A percentile compares a stretch with the other conserved stretches of the same genome.
Conservation (phyloP, 2,113 vertebrate species). For the Myocastor coypus region DNA sequence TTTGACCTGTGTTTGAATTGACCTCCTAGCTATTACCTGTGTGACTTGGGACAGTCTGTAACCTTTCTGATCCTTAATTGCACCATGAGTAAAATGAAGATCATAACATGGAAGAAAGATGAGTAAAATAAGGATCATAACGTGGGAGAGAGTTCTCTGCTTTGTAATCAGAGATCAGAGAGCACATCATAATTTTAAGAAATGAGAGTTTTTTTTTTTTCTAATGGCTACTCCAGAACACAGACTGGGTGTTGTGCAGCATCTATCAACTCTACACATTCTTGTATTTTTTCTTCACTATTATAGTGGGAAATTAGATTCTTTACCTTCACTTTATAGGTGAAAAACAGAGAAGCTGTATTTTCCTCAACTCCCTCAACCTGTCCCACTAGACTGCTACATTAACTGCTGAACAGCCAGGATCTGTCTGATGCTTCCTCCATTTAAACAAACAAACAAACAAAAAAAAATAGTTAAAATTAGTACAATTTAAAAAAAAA, state of each 20-base stretch:
- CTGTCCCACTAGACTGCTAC: not conserved
- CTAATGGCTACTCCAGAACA: not conserved
- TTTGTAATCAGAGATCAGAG: not conserved
- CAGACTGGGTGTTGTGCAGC: not conserved
- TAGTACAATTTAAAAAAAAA: not conserved
- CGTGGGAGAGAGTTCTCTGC: no score
- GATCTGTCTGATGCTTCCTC: not conserved
- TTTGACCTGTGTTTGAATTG: not conserved
- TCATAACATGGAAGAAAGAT: no score
- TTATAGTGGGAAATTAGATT: not conserved
- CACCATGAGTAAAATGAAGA: not conserved
- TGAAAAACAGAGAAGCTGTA: not conserved
- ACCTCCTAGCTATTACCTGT: not conserved
- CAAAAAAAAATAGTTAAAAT: no score
- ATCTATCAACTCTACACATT: not conserved
- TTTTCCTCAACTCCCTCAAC: not conserved
- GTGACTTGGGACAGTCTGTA: not conserved
- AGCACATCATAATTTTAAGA: not conserved
- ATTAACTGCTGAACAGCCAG: not conserved
- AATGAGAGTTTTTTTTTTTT: not conserved
- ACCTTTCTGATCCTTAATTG: not conserved
- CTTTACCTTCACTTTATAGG: not conserved
- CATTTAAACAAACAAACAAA: no score
- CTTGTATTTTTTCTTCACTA: not conserved
- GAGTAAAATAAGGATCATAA: not conserved